Base-by-base conservation (phyloP, 2,888 invertebrate species). In the Plutella xylostella region DNA sequence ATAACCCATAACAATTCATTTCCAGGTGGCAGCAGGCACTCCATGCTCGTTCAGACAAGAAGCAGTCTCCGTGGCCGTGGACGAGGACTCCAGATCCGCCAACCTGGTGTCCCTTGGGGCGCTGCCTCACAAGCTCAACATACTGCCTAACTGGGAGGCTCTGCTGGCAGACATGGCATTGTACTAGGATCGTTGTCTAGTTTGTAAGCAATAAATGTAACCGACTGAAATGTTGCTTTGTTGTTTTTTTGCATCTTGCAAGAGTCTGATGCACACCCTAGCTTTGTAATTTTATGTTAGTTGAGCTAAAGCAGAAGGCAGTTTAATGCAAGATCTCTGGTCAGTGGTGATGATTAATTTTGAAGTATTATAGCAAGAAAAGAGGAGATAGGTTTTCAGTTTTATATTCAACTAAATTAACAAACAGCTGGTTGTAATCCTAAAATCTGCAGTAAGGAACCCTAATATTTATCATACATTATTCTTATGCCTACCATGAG, bases 1-100 rank as follows among this genome's bases (percentile, higher is more conserved):
- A n/a, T n/a, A n/a, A n/a, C n/a, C n/a, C n/a, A n/a, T n/a, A n/a
- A n/a, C n/a, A n/a, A n/a, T n/a, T n/a, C n/a, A n/a, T n/a, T 40
- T 5, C 0, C 61, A 82, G 82, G 79, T 89, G 7, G 76, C 78
- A 38, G 70, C 86, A 50, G 88, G 88, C 14, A 85, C 87, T 0
- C 86, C 87, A 44, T 68, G 87, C 0, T 83, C 86, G 0, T 87
- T 86, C 59, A 66, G 86, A 52, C 87, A 88, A 61, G 87, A 88
- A 48, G 76, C 85, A 3, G 83, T 88, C 54, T 88, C 88, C 0
- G 72, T 87, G 18, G 74, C 70, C 1, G 68, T 72, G 6, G 86
- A 88, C 55, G 73, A 78, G 0, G 60, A 71, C 3, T 80, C 86
- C 4, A 83, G 86, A 7, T 86, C 87, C 1, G 88, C 88, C 12